Evolutionary conservation across 2,797 vertebrate genomes (phyloP).

Genomic region (Pangasius macronema): DNA sequence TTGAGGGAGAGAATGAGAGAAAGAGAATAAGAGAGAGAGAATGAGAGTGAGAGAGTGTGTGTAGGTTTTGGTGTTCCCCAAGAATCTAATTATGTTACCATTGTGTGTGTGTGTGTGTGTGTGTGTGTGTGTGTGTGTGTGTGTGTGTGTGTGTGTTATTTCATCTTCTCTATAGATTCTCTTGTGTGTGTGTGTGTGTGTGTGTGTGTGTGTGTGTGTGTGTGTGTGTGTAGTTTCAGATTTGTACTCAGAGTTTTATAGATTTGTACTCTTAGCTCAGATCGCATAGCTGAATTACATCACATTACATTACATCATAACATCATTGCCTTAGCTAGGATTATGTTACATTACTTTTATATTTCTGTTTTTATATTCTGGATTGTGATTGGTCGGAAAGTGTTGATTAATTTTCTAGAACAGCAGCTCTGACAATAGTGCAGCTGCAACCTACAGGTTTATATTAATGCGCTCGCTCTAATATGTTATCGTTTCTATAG

Average conservation of each 20-base stretch:
- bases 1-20: not conserved
- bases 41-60: not conserved
- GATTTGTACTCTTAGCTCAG: not conserved
- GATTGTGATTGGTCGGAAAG: not conserved
- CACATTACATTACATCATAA: constrained; percentile 20
- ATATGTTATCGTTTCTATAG: not conserved
- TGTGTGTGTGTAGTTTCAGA: constrained; percentile 8
- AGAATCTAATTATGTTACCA: not conserved
- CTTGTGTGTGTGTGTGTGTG: constrained; percentile 1
- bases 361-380: not conserved
- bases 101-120: constrained; percentile 2
- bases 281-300: not conserved
- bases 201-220: constrained; percentile 27
- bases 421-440: not conserved
- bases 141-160: constrained; percentile 6
- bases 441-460: not conserved
- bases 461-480: not conserved
- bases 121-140: constrained; percentile 23
- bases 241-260: not conserved
- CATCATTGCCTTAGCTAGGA: not conserved
- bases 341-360: not conserved
- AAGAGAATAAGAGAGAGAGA: not conserved
- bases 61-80: not conserved
- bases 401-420: not conserved
- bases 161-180: constrained; percentile 3